Evolutionary conservation across 2,888 invertebrate species (phyloP), one percentile per base, ranked within the genome.

Genomic region (Pelosia muscerda): DNA sequence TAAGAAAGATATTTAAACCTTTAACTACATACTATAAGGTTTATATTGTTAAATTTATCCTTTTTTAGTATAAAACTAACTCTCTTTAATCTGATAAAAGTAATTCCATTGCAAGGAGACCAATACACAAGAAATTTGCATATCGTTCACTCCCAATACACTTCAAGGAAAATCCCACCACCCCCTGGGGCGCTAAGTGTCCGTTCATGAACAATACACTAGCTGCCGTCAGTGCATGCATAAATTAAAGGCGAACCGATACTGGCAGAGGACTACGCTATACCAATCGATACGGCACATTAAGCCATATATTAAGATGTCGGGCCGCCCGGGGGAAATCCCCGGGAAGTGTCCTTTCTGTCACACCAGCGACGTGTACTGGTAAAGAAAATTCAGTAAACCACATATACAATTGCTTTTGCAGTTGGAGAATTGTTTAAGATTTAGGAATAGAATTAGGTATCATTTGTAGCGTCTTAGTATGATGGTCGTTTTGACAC

Each of bases 301-400:
- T 61, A 65, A 61, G 31, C 38, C 13, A 38, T 34, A 34, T 59
- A 65, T 65, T 66, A 75, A 71, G 75, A 70, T 63, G 64, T 63
- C 23, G 58, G 55, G 25, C 22, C 31, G 19, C 78, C 68, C 70
- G 2, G 9, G 78, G 78, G 77, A 78, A 78, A 78, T 78, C 67
- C 74, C 2, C 57, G 58, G 71, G 71, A 78, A 69, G 59, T 73
- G 67, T 75, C 61, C 34, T 58, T 28, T 11, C 63, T 56, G 68
- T 73, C 68, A 68, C 66, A 64, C 56, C 25, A 23, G 66, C 25
- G 26, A 53, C 49, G 19, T 49, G 55, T 61, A 10, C 53, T 15
- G n/a, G 55, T 26, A 26, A 59, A 65, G 19, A 38, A 25, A 4
- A 25, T 59, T 9, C 38, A 59, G 38, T 25, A 38, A 38, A 38